Conservation (phyloP, 2,797 vertebrate species). For the Pelodytes ibericus region DNA sequence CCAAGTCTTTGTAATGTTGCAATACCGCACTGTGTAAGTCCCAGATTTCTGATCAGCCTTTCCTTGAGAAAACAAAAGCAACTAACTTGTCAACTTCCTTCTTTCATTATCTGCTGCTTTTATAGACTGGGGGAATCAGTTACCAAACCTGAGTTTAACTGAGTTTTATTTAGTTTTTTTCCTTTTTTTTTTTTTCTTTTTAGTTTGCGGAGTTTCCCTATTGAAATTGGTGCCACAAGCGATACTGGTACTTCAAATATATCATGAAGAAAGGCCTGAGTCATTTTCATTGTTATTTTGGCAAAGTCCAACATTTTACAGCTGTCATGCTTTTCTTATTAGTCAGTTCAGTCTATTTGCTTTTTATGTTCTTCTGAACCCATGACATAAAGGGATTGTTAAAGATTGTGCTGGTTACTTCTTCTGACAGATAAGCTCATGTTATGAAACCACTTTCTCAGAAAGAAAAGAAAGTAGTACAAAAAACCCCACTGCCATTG, state of each 20-base stretch:
- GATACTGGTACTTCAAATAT: not conserved
- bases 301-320: constrained; percentile 1
- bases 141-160: not conserved
- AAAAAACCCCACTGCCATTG: no score
- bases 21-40: no score
- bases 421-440: no score
- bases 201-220: not conserved
- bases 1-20: no score
- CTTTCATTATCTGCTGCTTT: not conserved
- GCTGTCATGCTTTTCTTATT: constrained; percentile 4
- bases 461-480: no score
- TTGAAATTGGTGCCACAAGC: not conserved
- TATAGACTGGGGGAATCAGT: not conserved
- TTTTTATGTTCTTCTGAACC: not conserved
- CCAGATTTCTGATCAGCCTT: no score
- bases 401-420: no score
- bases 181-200: not conserved
- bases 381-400: not conserved
- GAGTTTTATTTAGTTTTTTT: not conserved
- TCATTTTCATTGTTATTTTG: not conserved
- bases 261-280: no score
- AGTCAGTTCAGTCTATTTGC: not conserved
- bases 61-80: constrained; percentile 4
- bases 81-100: not conserved
- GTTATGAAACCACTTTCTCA: no score